These are phyloP conservation scores for Aphelenchoides besseyi DNA, from an alignment of 1,140 invertebrate genomes.

Conservation along the genomic window DNA sequence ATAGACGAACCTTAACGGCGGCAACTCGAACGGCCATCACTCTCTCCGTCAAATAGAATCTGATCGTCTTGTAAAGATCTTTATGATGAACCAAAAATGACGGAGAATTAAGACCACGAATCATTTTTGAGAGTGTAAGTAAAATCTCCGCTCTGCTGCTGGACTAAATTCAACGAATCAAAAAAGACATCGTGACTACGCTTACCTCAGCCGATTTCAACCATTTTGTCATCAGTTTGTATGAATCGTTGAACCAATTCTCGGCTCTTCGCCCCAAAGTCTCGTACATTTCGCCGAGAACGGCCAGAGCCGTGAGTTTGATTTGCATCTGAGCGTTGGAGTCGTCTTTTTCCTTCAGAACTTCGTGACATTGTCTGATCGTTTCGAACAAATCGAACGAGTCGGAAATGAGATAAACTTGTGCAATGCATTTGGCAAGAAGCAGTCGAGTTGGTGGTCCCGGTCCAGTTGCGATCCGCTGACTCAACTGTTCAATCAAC, in stretches of 20 bases:
- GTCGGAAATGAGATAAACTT: conserved; percentile 92
- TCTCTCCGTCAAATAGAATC: conserved; percentile 78
- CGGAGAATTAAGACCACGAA: conserved; percentile 79
- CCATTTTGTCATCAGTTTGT: conserved; percentile 83
- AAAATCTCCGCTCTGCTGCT: conserved; percentile 93
- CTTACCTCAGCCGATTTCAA: conserved; percentile 80
- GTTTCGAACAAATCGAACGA: conserved; percentile 93
- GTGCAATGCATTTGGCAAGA: conserved; percentile 86
- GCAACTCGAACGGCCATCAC: conserved; percentile 84
- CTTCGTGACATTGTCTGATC: conserved; percentile 95
- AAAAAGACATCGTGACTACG: conserved; percentile 18
- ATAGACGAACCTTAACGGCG: conserved; percentile 71
- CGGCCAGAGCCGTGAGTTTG: conserved; percentile 88
- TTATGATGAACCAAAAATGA: conserved; percentile 78
- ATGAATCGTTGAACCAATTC: conserved; percentile 92
- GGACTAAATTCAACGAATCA: conserved; percentile 68
- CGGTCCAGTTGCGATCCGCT: conserved; percentile 78
- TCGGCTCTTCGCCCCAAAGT: conserved; percentile 97
- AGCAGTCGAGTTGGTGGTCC: conserved; percentile 86
- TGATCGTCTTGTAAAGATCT: conserved; percentile 82
- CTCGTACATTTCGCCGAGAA: conserved; percentile 93
- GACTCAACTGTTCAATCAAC: conserved; percentile 84
- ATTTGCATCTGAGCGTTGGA: conserved; percentile 87
- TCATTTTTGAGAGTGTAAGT: conserved; percentile 83
- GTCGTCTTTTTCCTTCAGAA: conserved; percentile 93